Percentiles rank a stretch among this genome's conserved stretches.
phyloP scores from a whole-genome alignment of 2,113 vertebrate genomes.

The Gymnarchus niloticus region DNA sequence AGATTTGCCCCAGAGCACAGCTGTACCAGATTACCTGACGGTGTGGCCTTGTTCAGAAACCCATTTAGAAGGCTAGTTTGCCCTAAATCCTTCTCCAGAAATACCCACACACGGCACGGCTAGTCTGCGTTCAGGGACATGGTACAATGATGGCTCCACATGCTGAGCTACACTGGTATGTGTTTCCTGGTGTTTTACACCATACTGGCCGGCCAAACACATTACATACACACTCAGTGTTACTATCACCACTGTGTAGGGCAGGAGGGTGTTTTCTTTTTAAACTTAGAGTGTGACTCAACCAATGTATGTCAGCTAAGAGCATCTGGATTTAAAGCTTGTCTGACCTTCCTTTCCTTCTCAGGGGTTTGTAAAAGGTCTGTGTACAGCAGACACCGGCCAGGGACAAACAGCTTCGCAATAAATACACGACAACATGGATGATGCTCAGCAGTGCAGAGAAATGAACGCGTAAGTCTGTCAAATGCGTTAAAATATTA shows the following conservation, averaged over 20 bases:
- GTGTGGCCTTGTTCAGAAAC: slow-evolving; percentile 2
- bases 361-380: neutral
- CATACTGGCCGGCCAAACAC: neutral
- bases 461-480: too few species aligned
- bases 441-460: too few species aligned
- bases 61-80: neutral
- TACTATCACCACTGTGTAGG: neutral
- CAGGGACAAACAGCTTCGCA: neutral
- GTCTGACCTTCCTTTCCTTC: too few species aligned
- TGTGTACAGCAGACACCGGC: neutral
- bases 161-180: neutral
- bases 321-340: neutral
- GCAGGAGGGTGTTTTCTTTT: too few species aligned
- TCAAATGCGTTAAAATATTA: too few species aligned
- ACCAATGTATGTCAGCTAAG: neutral
- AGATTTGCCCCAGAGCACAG: neutral
- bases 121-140: neutral
- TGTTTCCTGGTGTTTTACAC: too few species aligned
- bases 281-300: neutral
- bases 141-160: neutral
- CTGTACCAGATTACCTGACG: neutral
- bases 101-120: neutral
- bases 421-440: too few species aligned
- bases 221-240: too few species aligned
- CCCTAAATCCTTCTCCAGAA: too few species aligned